Evolutionary conservation across 2,797 vertebrate species (phyloP), one percentile per base, ranked within the genome.

Genomic region (Manis javanica): DNA sequence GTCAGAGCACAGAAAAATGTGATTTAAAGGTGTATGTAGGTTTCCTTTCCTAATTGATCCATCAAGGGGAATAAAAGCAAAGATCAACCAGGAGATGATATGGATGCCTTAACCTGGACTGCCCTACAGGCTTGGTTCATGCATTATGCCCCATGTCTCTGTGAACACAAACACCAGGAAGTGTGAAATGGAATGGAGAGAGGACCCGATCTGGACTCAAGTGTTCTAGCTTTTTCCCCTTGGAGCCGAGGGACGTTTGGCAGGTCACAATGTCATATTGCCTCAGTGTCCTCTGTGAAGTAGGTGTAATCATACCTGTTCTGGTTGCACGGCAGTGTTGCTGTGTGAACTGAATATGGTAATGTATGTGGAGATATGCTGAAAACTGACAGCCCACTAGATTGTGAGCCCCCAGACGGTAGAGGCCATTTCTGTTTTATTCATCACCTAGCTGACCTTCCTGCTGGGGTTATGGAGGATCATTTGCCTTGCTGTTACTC

Each of bases 51-150:
- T 57, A 69, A 87, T 42, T 75, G 53, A 64, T 29, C 26, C 39
- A 55, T 74, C 5, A 79, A 31, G 29, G 39, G 49, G 34, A 84
- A 81, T 77, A 74, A 85, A 82, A 81, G 51, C 39, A 64, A 91
- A 82, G 31, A 69, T 57, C 61, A 88, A 66, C 31, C 21, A 68
- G 77, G 66, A 77, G n/a, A 82, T 42, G 46, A 81, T 53, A 84
- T 5, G 88, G 64, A 87, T 57, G 63, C 8, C 15, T 88, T 61
- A 88, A 42, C 34, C 87, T 46, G 31, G 53, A 88, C 37, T 93
- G n/a, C 18, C 66, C 53, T 82, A 75, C 64, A 95, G 57, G 51
- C 51, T 83, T 66, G 91, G 49, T 59, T 97, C 63, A 42, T 91
- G 71, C 15, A 59, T 23, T 61, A 63, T 5, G 49, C 14, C 42